Evolutionary conservation across 2,797 vertebrate species (phyloP), one percentile per base, ranked within the genome.

Genomic region (Karalla daura): DNA sequence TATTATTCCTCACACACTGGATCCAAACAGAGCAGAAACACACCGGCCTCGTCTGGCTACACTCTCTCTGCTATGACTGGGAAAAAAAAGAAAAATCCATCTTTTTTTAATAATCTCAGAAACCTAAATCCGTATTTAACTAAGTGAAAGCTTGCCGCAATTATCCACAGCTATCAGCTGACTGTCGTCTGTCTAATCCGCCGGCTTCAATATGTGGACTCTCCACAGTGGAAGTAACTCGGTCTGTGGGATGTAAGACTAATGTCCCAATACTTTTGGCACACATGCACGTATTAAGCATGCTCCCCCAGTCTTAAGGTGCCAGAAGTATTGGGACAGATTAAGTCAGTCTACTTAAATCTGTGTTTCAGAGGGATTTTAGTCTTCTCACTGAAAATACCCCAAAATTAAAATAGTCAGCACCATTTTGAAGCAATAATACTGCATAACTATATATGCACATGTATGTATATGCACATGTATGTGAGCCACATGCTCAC

Each of bases 351-450:
- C n/a, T n/a, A n/a, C n/a, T n/a, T n/a, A n/a, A n/a, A n/a, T n/a
- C n/a, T n/a, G n/a, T n/a, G n/a, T n/a, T n/a, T 51, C 35, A 69
- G 60, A 46, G 39, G 20, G 40, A 53, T 63, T 76, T 80, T 58
- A 37, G 56, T 62, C 61, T 63, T 36, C 40, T 12, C 37, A 49
- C 12, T 74, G 62, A 74, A 83, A 81, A 81, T 56, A 43, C 7
- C 27, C 55, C 46, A 1, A 46, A 78, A 81, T 76, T 39, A 75
- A 83, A 81, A 58, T 72, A 54, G 88, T 79, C 76, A 81, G 67
- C 47, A 0, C 45, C 35, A 0, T 80, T 49, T 80, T 45, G 76
- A 63, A 72, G 69, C 65, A 45, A 74, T 76, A 54, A 72, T 24
- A 61, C 60, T 3, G 49, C 49, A 44, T 20, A 64, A 51, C 43